Conservation (phyloP, 2,888 invertebrate genomes). For the Elysia crispata region DNA sequence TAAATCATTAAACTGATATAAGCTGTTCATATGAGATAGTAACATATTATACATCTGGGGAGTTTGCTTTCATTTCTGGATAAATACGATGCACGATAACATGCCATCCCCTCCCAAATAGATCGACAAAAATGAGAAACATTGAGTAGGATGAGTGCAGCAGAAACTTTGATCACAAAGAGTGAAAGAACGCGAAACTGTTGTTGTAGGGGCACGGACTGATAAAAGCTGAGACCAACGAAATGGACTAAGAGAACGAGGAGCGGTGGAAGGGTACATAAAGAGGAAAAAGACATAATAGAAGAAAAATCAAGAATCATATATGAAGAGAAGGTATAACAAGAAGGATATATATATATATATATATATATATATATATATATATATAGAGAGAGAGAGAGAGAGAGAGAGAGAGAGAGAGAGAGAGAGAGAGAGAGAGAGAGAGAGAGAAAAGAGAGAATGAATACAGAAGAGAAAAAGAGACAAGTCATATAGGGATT, state of each 20-base stretch:
- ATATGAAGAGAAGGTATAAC: background rate
- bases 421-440: no score
- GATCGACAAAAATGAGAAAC: background rate
- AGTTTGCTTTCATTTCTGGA: background rate
- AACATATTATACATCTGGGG: background rate
- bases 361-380: background rate
- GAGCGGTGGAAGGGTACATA: background rate
- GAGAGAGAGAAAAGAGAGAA: no score
- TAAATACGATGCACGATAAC: constrained; percentile 14
- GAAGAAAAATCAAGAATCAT: constrained; percentile 3
- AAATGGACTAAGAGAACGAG: constrained; percentile 7
- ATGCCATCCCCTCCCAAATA: background rate
- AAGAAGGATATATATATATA: background rate
- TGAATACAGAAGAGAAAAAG: no score
- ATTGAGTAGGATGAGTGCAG: no score
- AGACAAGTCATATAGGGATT: no score
- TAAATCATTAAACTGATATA: no score
- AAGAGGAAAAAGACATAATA: constrained; percentile 6
- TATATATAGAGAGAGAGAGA: no score
- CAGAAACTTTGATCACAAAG: no score
- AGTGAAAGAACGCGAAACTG: no score
- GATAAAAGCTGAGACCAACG: constrained; percentile 9
- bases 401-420: no score
- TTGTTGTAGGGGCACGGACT: no score
- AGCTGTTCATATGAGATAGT: no score